Evolutionary conservation across 2,797 vertebrate genomes (phyloP).

Genomic region (Brachyrhaphis roseni): DNA sequence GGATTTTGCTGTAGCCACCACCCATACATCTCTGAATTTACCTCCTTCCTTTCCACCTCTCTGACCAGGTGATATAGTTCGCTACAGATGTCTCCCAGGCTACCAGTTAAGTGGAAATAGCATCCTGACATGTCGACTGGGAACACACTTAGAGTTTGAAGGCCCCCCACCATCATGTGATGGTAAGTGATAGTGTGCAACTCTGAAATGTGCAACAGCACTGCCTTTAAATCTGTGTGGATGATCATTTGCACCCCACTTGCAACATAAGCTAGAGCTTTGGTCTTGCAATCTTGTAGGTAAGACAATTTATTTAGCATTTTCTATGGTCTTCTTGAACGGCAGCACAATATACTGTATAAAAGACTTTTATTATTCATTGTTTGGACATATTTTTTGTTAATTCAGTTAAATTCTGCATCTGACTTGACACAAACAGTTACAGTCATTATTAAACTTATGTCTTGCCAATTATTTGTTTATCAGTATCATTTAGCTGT

Average conservation of each 20-base stretch:
- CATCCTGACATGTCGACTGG: slow-evolving; percentile 91
- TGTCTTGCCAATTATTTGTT: not conserved
- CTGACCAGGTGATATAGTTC: slow-evolving; percentile 90
- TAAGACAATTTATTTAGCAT: not conserved
- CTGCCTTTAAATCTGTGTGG: not conserved
- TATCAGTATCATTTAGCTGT: not conserved
- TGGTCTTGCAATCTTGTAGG: not conserved
- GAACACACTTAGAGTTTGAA: slow-evolving; percentile 93
- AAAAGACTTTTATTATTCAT: not conserved
- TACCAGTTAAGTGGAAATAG: slow-evolving; percentile 91
- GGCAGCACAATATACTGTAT: not conserved
- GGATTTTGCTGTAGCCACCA: slow-evolving; percentile 8
- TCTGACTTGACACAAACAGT: not conserved
- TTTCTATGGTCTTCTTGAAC: not conserved
- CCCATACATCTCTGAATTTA: slow-evolving; percentile 10
- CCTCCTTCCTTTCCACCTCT: slow-evolving; percentile 7
- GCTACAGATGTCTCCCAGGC: slow-evolving; percentile 94
- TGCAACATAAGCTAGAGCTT: not conserved
- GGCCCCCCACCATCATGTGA: slow-evolving; percentile 95
- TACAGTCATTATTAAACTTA: not conserved
- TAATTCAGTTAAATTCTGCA: not conserved
- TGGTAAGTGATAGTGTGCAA: slow-evolving; percentile 79
- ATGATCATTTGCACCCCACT: not conserved
- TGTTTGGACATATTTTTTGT: slow-evolving; percentile 1
- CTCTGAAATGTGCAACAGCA: not conserved